These are phyloP conservation scores for Neodiprion lecontei DNA, from an alignment of 1,140 invertebrate genomes.

Conservation along the genomic window DNA sequence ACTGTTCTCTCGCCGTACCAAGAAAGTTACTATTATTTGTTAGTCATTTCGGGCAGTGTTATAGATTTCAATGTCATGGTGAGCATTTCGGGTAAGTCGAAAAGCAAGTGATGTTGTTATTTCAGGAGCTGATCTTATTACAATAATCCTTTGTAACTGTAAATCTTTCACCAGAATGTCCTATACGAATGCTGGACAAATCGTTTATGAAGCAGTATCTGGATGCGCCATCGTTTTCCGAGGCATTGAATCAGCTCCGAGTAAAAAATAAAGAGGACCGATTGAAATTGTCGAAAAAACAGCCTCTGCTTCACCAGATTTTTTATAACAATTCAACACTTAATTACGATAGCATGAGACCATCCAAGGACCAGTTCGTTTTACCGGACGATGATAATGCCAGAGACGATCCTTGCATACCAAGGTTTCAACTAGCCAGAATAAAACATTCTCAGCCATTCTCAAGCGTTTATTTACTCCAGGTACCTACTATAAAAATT, in stretches of 20 bases:
- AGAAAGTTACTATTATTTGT: conserved; percentile 65
- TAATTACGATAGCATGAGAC: conserved; percentile 10
- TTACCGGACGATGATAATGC: conserved; percentile 29
- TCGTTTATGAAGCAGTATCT: conserved; percentile 34
- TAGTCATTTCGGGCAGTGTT: conserved; percentile 59
- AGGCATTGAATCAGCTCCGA: conserved; percentile 25
- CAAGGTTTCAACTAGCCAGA: conserved; percentile 59
- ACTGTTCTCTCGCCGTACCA: conserved; percentile 59
- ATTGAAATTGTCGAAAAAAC: not conserved
- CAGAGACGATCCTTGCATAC: conserved; percentile 49
- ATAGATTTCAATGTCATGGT: conserved; percentile 59
- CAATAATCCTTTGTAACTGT: not conserved
- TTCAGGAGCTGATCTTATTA: not conserved
- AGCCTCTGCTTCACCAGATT: conserved; percentile 23
- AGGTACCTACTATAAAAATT: conserved; percentile 39
- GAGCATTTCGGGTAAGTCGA: conserved; percentile 50
- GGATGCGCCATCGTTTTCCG: conserved; percentile 28
- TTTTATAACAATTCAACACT: conserved; percentile 15
- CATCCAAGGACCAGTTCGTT: conserved; percentile 21
- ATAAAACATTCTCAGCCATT: conserved; percentile 63
- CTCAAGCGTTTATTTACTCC: conserved; percentile 61
- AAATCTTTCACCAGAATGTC: conserved; percentile 47
- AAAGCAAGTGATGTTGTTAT: not conserved
- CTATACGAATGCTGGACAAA: conserved; percentile 45
- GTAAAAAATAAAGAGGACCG: conserved; percentile 28